Base-by-base conservation (phyloP, 1,140 invertebrate species). In the Bombus cullumanus region DNA sequence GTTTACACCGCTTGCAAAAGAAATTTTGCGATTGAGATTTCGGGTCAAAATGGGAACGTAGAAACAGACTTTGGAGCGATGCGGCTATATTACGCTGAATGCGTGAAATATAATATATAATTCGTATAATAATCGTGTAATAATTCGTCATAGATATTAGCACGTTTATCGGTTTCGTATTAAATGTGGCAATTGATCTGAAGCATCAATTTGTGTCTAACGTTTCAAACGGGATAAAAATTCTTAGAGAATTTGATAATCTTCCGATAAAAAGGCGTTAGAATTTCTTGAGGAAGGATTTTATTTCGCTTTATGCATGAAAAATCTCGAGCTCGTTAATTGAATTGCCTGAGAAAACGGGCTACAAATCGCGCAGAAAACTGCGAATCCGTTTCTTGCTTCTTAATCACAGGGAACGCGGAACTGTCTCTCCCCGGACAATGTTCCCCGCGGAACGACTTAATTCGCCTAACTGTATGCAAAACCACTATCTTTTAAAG, bases 401-500 rank as follows among this genome's bases (percentile, higher is more conserved):
- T 72, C 25, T 62, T 47, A 37, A 79, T 84, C 76, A 15, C 53
- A 3, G 22, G 13, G 66, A 84, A 71, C 74, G n/a, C 53, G 75
- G 62, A 57, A 79, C 37, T 41, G 25, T 18, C 15, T 53, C 47
- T 39, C 37, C 69, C 8, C 31, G 31, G 25, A 62, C 66, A 47
- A 25, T 79, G 76, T 71, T 79, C 13, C 64, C 0, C 43, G 8
- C 74, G 31, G 37, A 79, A 47, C 75, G 31, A 72, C 37, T 79
- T 77, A 57, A 68, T 84, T 69, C 47, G 4, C 15, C 39, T 79
- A 79, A 84, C 76, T 62, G 76, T 71, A 85, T 77, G 76, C 53
- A 68, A 25, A n/a, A 72, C 10, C 4, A 57, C 47, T 28, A 57
- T 62, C 31, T 34, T 25, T 25, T 53, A 22, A 15, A 47, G n/a